Base-by-base conservation (phyloP, 2,888 invertebrate species). In the Kryphioiulus occultus region DNA sequence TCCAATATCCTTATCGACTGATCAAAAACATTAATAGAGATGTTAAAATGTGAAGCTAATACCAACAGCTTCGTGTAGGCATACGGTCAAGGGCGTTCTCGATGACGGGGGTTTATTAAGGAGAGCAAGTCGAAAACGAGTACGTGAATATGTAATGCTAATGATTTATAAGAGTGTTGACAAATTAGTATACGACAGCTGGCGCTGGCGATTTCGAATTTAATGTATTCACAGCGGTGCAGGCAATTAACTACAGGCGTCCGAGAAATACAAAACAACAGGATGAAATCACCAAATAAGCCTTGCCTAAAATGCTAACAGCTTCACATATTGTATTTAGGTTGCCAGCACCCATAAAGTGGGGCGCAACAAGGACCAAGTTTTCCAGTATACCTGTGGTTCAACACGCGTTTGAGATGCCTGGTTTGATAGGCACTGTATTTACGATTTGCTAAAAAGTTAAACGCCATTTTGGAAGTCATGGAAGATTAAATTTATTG, bases 161-260 rank as follows among this genome's bases (percentile, higher is more conserved):
- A 68, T 68, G 22, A 26, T 68, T 26, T n/a, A 68, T 68, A 26
- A 9, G 68, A 26, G 10, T 68, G 68, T 26, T 68, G 68, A 68
- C 68, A 68, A 68, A 22, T 26, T 22, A n/a, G n/a, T n/a, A 7
- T 39, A 44, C 44, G 44, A 12, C 15, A 15, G 44, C 44, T 44
- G 44, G 3, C 10, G 68, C 7, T 26, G 53, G 22, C 26, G n/a
- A 12, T 68, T 68, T 22, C 22, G 26, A 68, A n/a, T 22, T 26
- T 26, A 68, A 68, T 26, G 53, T 10, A 68, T 68, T 68, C 68
- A 68, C 68, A 68, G 68, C n/a, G 68, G 68, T 68, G 68, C 26
- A 2, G 7, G 10, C 12, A n/a, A n/a, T 3, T 68, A n/a, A 68
- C 19, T 68, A 4, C 26, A 68, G 26, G 26, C 68, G 26, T 68